Evolutionary conservation across 1,140 invertebrate species (phyloP).

Genomic region (Fopius arisanus): DNA sequence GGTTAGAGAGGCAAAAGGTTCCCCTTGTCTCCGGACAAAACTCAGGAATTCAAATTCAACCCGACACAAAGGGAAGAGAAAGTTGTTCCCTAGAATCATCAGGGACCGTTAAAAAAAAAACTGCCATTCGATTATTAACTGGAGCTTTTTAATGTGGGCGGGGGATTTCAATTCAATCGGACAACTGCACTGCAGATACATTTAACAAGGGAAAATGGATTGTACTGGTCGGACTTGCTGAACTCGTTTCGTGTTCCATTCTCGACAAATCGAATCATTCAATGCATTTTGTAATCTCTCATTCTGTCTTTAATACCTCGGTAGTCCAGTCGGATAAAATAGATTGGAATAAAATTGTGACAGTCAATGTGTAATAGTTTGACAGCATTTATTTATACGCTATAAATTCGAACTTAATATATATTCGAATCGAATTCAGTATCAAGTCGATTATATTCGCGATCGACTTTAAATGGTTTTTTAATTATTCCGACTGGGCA

Average conservation of each 20-base stretch:
- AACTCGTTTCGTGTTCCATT: conserved; percentile 13
- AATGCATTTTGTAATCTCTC: not conserved
- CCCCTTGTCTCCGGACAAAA: no score
- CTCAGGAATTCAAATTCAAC: no score
- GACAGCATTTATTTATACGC: no score
- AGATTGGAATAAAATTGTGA: not conserved
- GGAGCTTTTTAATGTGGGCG: not conserved
- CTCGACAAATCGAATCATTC: conserved; percentile 13
- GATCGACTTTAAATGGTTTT: no score
- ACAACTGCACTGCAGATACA: not conserved
- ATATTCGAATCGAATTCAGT: no score
- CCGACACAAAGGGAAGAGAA: not conserved
- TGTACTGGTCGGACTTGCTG: conserved; percentile 22
- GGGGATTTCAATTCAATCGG: not conserved
- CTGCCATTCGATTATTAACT: not conserved
- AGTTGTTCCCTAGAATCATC: not conserved
- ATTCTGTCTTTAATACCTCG: not conserved
- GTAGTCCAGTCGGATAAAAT: not conserved
- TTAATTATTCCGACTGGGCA: no score
- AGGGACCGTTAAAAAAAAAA: not conserved
- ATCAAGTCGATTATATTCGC: no score
- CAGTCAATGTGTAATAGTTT: no score
- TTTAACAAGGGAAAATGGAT: conserved; percentile 6
- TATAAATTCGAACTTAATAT: no score
- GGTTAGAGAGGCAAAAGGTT: no score